Conservation (phyloP, 2,888 invertebrate genomes). For the Xestobium rufovillosum region DNA sequence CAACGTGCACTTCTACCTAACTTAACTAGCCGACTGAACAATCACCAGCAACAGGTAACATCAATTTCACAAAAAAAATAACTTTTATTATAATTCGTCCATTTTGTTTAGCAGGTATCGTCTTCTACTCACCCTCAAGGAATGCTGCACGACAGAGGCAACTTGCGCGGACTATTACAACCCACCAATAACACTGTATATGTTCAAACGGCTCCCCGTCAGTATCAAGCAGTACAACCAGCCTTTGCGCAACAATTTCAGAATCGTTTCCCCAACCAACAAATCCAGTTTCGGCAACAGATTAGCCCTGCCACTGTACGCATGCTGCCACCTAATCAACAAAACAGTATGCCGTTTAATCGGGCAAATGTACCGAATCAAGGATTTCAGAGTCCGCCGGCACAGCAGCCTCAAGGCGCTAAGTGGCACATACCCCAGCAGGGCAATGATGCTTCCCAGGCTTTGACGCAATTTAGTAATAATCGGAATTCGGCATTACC, state of each 20-base stretch:
- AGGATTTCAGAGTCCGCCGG: constrained; percentile 24
- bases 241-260: constrained; percentile 40
- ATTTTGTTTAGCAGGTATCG: constrained; percentile 42
- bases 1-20: too few species aligned
- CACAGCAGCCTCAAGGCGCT: constrained; percentile 45
- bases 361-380: constrained; percentile 4
- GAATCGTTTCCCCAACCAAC: constrained; percentile 30
- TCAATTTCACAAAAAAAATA: constrained; percentile 7
- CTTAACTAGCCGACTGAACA: too few species aligned
- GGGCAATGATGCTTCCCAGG: constrained; percentile 24
- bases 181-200: constrained; percentile 38
- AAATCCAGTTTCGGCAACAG: constrained; percentile 15
- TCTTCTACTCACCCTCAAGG: constrained; percentile 56
- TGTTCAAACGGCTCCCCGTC: constrained; percentile 41
- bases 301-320: not conserved
- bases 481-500: constrained; percentile 30
- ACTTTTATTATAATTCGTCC: constrained; percentile 5
- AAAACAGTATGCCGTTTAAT: constrained; percentile 16
- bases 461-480: constrained; percentile 12
- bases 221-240: constrained; percentile 42
- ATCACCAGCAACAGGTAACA: constrained; percentile 31
- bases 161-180: constrained; percentile 41
- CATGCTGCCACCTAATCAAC: constrained; percentile 17
- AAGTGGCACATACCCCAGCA: constrained; percentile 75
- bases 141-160: constrained; percentile 39